Evolutionary conservation across 2,888 invertebrate genomes (phyloP).

Genomic region (Lamellibrachia satsuma): DNA sequence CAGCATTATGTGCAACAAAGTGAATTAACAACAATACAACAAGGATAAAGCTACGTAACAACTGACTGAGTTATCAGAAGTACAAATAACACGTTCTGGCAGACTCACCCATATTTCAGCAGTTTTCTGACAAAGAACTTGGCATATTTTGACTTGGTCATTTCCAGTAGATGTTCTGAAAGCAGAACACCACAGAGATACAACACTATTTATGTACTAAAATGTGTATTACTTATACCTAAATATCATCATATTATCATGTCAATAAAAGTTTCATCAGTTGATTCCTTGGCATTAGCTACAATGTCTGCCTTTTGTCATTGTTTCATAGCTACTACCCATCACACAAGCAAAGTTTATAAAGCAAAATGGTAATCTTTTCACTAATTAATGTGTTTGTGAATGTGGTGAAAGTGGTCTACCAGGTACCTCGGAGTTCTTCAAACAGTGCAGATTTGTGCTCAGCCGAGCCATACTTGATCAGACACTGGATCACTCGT

Average conservation of each 20-base stretch:
- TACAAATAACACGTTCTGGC: background rate
- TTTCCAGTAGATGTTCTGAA: conserved; percentile 60
- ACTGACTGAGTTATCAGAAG: background rate
- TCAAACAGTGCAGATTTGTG: conserved; percentile 76
- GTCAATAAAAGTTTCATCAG: background rate
- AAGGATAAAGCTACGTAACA: background rate
- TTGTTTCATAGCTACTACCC: no score
- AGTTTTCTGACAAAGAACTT: conserved; percentile 77
- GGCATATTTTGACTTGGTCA: conserved; percentile 69
- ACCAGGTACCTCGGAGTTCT: conserved; percentile 75
- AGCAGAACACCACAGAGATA: conserved; percentile 25
- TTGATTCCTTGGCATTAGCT: no score
- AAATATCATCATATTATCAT: background rate
- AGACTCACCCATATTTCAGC: conserved; percentile 78
- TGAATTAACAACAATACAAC: background rate
- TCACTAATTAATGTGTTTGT: background rate
- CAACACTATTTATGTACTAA: background rate
- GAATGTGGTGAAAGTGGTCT: background rate
- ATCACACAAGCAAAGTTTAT: no score
- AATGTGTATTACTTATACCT: background rate
- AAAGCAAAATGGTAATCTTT: background rate
- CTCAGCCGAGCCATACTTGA: conserved; percentile 75
- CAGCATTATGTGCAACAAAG: conserved; percentile 17
- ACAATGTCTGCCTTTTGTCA: no score
- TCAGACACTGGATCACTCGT: conserved; percentile 86